Percentiles rank a stretch among this genome's conserved stretches.
Evolutionary conservation across 2,888 invertebrate species (phyloP).

Genomic region (Andrena chrysosceles): DNA sequence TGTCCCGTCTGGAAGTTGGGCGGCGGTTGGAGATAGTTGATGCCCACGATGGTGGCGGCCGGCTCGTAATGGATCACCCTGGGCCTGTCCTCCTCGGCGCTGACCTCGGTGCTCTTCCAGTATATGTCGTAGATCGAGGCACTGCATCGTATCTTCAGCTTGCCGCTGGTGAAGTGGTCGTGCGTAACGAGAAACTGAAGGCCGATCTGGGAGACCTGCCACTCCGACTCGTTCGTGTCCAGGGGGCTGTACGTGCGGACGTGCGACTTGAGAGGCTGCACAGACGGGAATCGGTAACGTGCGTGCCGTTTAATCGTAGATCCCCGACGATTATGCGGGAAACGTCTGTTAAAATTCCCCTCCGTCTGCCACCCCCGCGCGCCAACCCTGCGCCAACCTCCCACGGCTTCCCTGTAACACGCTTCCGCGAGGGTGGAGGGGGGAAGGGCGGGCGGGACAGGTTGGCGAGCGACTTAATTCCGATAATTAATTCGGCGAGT

Average conservation of each 20-base stretch:
- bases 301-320: neutral
- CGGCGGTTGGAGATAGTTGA: slow-evolving; percentile 83
- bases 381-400: neutral
- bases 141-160: slow-evolving; percentile 88
- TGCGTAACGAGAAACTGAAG: slow-evolving; percentile 86
- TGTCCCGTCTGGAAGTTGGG: slow-evolving; percentile 83
- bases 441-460: neutral
- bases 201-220: slow-evolving; percentile 86
- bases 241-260: slow-evolving; percentile 77
- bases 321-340: neutral
- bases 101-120: slow-evolving; percentile 89
- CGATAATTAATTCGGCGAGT: slow-evolving; percentile 46
- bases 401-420: neutral
- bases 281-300: slow-evolving; percentile 1
- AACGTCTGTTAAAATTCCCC: slow-evolving; percentile 35
- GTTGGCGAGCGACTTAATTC: slow-evolving; percentile 19
- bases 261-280: slow-evolving; percentile 76
- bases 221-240: slow-evolving; percentile 81
- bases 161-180: slow-evolving; percentile 86
- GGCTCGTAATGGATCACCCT: slow-evolving; percentile 77
- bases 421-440: neutral
- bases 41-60: slow-evolving; percentile 81
- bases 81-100: slow-evolving; percentile 87
- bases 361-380: neutral
- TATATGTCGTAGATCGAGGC: slow-evolving; percentile 89